These are phyloP conservation scores for Oophaga sylvatica DNA, from an alignment of 2,797 vertebrate species.

Conservation along the genomic window DNA sequence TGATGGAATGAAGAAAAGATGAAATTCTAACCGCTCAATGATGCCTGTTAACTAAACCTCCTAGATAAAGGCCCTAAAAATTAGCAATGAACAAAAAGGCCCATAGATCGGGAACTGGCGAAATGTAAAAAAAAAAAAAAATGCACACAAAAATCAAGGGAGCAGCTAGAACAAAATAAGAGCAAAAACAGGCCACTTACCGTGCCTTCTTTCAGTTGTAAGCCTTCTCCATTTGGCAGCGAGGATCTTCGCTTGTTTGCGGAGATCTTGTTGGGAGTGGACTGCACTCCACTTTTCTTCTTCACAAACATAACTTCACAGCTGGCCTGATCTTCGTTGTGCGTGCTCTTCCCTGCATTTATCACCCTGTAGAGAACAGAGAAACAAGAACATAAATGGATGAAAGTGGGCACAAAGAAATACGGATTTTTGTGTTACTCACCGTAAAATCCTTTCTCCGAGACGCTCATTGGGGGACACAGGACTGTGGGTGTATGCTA, in stretches of 20 bases:
- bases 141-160: too few species aligned
- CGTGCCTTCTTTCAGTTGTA: constrained; percentile 80
- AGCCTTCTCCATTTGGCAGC: constrained; percentile 88
- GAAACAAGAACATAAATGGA: neutral
- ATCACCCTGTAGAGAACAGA: constrained; percentile 82
- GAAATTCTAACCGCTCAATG: too few species aligned
- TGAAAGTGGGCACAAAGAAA: neutral
- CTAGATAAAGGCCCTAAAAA: too few species aligned
- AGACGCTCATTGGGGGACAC: too few species aligned
- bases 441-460: too few species aligned
- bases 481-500: too few species aligned
- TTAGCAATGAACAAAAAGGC: too few species aligned
- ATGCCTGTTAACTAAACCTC: too few species aligned
- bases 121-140: too few species aligned
- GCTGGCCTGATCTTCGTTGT: constrained; percentile 98
- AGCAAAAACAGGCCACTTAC: constrained; percentile 75
- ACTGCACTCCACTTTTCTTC: constrained; percentile 77
- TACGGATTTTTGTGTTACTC: too few species aligned
- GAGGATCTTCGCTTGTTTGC: constrained; percentile 85
- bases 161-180: neutral
- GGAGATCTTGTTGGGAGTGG: constrained; percentile 81
- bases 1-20: too few species aligned
- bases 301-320: constrained; percentile 91
- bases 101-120: too few species aligned
- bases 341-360: constrained; percentile 94